Evolutionary conservation across 2,888 invertebrate species (phyloP).

Genomic region (Bhutanitis thaidina): DNA sequence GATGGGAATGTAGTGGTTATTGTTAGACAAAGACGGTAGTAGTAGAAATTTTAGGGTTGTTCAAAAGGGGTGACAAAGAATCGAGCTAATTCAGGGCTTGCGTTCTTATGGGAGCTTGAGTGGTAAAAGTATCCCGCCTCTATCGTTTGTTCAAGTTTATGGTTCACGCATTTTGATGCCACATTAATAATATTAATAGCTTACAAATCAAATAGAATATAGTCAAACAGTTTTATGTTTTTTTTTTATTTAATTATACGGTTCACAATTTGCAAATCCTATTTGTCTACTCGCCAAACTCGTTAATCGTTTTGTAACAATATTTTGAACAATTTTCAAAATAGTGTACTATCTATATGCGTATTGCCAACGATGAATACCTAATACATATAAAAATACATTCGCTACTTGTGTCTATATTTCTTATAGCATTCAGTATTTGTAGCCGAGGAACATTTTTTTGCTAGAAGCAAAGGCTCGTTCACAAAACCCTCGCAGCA

Average conservation of each 20-base stretch:
- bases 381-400: slow-evolving; percentile 1
- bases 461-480: slow-evolving; percentile 43
- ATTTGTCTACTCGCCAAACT: no score
- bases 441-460: slow-evolving; percentile 32
- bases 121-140: slow-evolving; percentile 79
- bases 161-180: slow-evolving; percentile 64
- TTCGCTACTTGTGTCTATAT: slow-evolving; percentile 14
- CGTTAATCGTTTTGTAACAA: no score
- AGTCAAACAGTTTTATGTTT: slow-evolving; percentile 51
- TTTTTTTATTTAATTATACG: slow-evolving; percentile 52
- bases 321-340: no score
- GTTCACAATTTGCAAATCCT: slow-evolving; percentile 22
- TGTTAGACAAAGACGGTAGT: slow-evolving; percentile 79
- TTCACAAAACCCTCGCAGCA: slow-evolving; percentile 50
- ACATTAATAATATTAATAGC: slow-evolving; percentile 76
- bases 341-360: no score
- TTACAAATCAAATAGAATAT: slow-evolving; percentile 60
- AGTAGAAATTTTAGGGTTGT: slow-evolving; percentile 77
- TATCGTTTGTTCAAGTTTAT: slow-evolving; percentile 78
- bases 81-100: slow-evolving; percentile 79
- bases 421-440: slow-evolving; percentile 30
- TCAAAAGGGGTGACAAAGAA: slow-evolving; percentile 79
- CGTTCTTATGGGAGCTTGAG: slow-evolving; percentile 74
- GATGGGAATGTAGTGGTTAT: slow-evolving; percentile 79
- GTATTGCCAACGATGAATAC: neutral